phyloP scores from a whole-genome alignment of 1,140 invertebrate species.

The Ruditapes philippinarum region DNA sequence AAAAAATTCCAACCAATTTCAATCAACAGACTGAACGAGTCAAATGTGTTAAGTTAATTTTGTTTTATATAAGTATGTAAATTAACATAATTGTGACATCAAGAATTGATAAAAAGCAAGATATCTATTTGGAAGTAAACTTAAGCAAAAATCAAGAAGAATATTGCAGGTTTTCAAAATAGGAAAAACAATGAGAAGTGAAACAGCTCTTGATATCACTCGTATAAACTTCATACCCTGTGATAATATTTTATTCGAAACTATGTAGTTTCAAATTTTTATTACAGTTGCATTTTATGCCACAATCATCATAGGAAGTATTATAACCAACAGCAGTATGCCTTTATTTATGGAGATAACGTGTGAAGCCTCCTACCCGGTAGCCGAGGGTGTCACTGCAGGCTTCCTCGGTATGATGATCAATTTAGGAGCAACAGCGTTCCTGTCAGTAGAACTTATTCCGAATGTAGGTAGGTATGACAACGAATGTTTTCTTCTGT shows the following conservation, averaged over 20 bases:
- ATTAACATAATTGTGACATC: no score
- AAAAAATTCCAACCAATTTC: no score
- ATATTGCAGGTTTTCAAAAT: neutral
- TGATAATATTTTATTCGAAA: neutral
- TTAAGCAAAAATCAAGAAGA: neutral
- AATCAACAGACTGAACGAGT: no score
- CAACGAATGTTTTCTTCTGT: no score
- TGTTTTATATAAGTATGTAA: no score
- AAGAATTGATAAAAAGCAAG: no score
- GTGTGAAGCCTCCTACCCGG: constrained; percentile 87
- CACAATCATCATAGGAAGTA: constrained; percentile 78
- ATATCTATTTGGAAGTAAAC: no score
- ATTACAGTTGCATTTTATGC: constrained; percentile 64
- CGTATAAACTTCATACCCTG: neutral
- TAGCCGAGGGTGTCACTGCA: constrained; percentile 87
- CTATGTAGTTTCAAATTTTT: neutral
- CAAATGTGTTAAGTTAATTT: no score
- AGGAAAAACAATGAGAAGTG: no score
- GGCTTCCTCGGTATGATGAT: constrained; percentile 87
- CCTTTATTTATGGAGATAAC: constrained; percentile 87
- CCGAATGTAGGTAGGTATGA: constrained; percentile 78
- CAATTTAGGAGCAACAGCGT: constrained; percentile 84
- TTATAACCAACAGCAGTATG: constrained; percentile 85
- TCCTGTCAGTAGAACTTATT: constrained; percentile 85
- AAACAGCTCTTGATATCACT: no score